Evolutionary conservation across 2,113 vertebrate species (phyloP).

Genomic region (Clarias magur): DNA sequence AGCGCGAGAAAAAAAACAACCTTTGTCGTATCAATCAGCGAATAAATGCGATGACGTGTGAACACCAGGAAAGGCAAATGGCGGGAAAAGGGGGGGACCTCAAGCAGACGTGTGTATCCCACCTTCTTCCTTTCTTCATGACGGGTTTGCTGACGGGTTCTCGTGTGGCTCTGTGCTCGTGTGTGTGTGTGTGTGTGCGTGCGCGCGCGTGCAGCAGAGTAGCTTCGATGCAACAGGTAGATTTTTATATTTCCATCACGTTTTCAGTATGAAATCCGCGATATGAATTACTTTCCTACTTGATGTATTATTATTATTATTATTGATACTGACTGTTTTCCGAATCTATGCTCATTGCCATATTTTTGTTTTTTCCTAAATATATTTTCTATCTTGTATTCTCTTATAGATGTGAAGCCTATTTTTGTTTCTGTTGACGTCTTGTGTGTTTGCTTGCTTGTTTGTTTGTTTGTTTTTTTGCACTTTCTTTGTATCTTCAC

Average conservation of each 20-base stretch:
- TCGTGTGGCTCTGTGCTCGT: background rate
- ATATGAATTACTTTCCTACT: background rate
- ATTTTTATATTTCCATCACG: conserved; percentile 3
- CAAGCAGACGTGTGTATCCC: conserved; percentile 17
- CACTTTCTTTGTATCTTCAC: background rate
- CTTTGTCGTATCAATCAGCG: background rate
- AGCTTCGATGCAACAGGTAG: conserved; percentile 34
- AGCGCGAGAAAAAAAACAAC: background rate
- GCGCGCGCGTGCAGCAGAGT: background rate
- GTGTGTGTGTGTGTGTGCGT: background rate
- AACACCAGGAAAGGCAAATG: conserved; percentile 25
- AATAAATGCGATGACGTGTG: conserved; percentile 1
- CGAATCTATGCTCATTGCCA: background rate
- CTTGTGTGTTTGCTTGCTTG: background rate
- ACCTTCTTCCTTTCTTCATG: conserved; percentile 13
- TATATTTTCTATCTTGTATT: background rate
- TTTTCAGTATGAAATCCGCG: background rate
- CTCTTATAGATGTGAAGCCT: background rate
- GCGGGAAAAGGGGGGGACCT: background rate
- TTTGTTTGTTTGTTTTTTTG: background rate
- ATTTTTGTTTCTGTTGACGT: background rate
- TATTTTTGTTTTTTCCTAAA: background rate
- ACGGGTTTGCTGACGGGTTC: background rate
- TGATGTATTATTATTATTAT: background rate
- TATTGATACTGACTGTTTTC: background rate